Evolutionary conservation across 2,797 vertebrate genomes (phyloP).

Genomic region (Neosilurus hyrtlii): DNA sequence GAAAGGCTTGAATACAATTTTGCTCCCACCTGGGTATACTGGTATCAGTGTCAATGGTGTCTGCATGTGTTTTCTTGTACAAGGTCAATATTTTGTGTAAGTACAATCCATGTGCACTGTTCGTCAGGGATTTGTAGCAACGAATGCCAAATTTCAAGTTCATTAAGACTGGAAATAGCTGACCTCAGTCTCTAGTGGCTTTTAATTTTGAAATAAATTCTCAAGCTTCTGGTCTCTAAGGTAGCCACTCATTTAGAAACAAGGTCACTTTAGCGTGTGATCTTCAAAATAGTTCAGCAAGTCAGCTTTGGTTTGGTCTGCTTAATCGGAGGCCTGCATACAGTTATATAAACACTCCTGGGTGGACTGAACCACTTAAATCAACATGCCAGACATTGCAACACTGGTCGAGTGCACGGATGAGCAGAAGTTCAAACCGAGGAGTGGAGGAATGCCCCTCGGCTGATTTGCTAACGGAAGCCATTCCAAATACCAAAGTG

Average conservation of each 20-base stretch:
- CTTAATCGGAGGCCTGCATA: constrained; percentile 1
- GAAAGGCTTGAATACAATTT: not conserved
- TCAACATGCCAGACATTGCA: not conserved
- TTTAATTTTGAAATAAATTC: constrained; percentile 35
- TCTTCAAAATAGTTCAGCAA: constrained; percentile 40
- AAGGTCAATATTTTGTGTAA: constrained; percentile 4
- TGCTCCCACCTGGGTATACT: not conserved
- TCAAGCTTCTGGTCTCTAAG: constrained; percentile 46
- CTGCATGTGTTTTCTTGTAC: not conserved
- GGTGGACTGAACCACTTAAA: constrained; percentile 6
- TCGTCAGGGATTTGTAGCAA: constrained; percentile 3
- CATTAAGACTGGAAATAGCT: constrained; percentile 44
- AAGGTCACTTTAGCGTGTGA: constrained; percentile 44
- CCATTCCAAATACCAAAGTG: constrained; percentile 3
- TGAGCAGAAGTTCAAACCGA: not conserved
- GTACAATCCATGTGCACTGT: not conserved
- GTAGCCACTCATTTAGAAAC: constrained; percentile 51
- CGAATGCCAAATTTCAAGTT: constrained; percentile 27
- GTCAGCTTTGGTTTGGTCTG: constrained; percentile 26
- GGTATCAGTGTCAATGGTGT: not conserved
- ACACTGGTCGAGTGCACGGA: not conserved
- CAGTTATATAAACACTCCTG: constrained; percentile 1
- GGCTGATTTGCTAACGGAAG: not conserved
- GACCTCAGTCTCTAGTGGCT: constrained; percentile 44
- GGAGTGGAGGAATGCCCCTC: not conserved